Percentiles rank a stretch among this genome's conserved stretches.
phyloP scores from a whole-genome alignment of 2,888 invertebrate species.

The Oasisia sp. region DNA sequence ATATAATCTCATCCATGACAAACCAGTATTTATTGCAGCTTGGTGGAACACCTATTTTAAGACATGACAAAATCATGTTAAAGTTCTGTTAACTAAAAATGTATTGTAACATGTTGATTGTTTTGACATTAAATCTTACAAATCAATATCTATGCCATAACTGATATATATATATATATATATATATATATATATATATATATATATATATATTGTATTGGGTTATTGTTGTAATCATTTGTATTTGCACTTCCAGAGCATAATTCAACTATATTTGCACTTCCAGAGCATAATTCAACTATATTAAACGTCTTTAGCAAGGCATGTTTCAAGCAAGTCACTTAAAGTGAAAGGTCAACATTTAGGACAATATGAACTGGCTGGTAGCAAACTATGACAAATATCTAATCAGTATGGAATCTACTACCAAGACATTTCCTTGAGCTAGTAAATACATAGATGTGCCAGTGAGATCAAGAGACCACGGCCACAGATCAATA shows the following conservation, averaged over 20 bases:
- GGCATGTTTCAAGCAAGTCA: background rate
- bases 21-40: background rate
- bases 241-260: background rate
- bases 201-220: no score
- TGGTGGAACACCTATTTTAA: background rate
- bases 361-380: background rate
- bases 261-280: background rate
- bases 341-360: background rate
- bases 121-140: background rate
- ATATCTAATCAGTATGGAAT: background rate
- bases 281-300: background rate
- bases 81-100: background rate
- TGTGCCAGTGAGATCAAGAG: background rate
- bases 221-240: background rate
- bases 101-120: background rate
- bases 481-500: no score
- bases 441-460: background rate
- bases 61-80: background rate
- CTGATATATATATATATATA: no score
- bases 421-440: background rate
- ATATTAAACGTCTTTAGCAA: background rate
- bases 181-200: no score
- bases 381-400: no score
- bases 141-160: background rate
- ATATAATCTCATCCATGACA: background rate